A percentile compares a stretch with the other conserved stretches of the same genome.
Conservation (phyloP, 2,888 invertebrate species). For the Thereva nobilitata region DNA sequence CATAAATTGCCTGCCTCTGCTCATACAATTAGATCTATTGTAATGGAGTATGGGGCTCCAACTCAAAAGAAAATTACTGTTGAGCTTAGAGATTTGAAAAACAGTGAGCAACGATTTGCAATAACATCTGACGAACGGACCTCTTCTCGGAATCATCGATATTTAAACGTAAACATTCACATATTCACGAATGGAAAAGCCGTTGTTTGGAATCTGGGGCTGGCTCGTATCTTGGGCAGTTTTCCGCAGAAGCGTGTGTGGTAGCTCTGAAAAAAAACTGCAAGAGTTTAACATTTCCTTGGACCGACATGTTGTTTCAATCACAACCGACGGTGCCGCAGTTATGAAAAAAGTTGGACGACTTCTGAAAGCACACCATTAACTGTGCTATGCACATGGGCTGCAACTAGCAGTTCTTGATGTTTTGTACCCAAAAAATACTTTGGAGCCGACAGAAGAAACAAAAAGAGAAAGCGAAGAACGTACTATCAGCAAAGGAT, state of each 20-base stretch:
- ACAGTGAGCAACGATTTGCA: not conserved
- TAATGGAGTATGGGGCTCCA: not conserved
- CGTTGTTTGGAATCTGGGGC: not conserved
- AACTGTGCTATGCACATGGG: constrained; percentile 12
- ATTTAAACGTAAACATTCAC: not conserved
- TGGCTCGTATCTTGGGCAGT: not conserved
- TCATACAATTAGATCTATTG: not conserved
- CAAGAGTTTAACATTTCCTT: constrained; percentile 3
- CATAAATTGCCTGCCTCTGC: constrained; percentile 4
- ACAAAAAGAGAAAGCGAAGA: too few relatives aligned
- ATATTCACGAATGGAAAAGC: not conserved
- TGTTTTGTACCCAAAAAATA: constrained; percentile 1
- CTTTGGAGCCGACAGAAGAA: too few relatives aligned
- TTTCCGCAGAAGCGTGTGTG: constrained; percentile 1
- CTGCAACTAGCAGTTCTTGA: constrained; percentile 1
- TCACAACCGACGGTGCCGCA: not conserved
- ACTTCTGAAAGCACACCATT: not conserved
- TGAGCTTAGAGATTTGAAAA: not conserved
- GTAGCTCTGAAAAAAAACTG: constrained; percentile 9
- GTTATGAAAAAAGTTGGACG: constrained; percentile 7
- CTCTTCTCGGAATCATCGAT: not conserved
- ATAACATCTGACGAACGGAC: not conserved
- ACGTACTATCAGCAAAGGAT: too few relatives aligned
- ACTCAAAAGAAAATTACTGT: not conserved
- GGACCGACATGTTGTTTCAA: not conserved